Conservation (phyloP, 2,797 vertebrate genomes). For the Spea hammondii region DNA sequence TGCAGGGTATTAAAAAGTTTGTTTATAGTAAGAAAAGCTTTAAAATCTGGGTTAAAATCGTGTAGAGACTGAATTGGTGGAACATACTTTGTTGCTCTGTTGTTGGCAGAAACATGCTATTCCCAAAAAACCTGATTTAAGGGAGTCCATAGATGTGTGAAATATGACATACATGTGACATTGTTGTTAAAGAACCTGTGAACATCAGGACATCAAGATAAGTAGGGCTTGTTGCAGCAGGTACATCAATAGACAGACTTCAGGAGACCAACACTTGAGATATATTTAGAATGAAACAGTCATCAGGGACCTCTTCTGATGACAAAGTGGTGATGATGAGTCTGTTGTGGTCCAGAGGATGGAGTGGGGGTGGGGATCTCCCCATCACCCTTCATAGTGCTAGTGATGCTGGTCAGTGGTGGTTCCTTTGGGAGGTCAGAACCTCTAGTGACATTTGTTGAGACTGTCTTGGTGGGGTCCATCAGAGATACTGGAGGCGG, state of each 20-base stretch:
- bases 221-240: neutral
- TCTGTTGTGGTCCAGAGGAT: neutral
- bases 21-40: no score
- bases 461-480: slow-evolving; percentile 33
- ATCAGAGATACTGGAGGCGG: slow-evolving; percentile 31
- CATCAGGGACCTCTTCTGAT: neutral
- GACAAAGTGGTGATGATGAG: neutral
- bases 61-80: no score
- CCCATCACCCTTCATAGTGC: neutral
- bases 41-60: no score
- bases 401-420: neutral
- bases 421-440: neutral
- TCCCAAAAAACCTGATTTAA: no score
- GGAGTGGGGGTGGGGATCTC: neutral
- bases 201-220: no score
- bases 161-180: no score
- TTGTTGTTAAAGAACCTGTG: no score
- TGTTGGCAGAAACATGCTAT: no score
- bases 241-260: neutral
- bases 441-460: neutral
- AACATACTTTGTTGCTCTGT: no score
- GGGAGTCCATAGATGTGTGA: no score
- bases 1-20: no score
- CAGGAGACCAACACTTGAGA: neutral
- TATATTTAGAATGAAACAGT: neutral